Conservation (phyloP, 2,888 invertebrate species). For the Trichogramma dendrolimi region DNA sequence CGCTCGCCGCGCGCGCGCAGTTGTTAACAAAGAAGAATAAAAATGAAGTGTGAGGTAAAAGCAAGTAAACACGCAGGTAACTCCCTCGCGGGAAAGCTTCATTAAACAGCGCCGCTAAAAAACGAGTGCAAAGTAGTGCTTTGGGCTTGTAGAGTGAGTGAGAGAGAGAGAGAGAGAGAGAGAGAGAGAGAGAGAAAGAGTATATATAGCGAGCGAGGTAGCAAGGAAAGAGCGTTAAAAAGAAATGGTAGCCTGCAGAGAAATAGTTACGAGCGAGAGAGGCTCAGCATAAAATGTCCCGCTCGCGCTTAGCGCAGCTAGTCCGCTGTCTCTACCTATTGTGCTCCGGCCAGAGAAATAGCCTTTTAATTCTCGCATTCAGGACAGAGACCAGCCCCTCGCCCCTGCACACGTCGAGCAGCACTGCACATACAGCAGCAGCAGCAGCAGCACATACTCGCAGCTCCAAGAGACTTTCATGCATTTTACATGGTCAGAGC, state of each 20-base stretch:
- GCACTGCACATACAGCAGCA: too few species aligned
- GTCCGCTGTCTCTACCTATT: too few species aligned
- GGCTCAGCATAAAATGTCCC: conserved; percentile 48
- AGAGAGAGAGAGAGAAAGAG: conserved; percentile 12
- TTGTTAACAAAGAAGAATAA: too few species aligned
- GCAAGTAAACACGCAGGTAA: not conserved
- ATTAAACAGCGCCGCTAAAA: too few species aligned
- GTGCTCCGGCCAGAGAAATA: conserved; percentile 37
- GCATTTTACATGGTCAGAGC: conserved; percentile 46
- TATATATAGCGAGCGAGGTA: conserved; percentile 12
- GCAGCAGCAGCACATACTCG: conserved; percentile 35
- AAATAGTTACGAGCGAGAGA: conserved; percentile 23
- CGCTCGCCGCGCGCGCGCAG: too few species aligned
- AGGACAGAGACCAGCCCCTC: conserved; percentile 32
- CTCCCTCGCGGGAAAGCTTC: conserved; percentile 38
- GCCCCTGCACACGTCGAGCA: not conserved
- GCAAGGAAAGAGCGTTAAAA: conserved; percentile 21
- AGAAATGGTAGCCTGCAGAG: conserved; percentile 24
- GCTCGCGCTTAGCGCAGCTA: conserved; percentile 39
- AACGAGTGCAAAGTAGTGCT: not conserved
- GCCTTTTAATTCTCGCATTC: conserved; percentile 52
- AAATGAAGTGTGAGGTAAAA: not conserved
- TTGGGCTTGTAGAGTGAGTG: not conserved
- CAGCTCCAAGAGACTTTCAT: conserved; percentile 41
- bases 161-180: not conserved